These are phyloP conservation scores for Phyllotreta striolata DNA, from an alignment of 2,888 invertebrate species.

Conservation along the genomic window DNA sequence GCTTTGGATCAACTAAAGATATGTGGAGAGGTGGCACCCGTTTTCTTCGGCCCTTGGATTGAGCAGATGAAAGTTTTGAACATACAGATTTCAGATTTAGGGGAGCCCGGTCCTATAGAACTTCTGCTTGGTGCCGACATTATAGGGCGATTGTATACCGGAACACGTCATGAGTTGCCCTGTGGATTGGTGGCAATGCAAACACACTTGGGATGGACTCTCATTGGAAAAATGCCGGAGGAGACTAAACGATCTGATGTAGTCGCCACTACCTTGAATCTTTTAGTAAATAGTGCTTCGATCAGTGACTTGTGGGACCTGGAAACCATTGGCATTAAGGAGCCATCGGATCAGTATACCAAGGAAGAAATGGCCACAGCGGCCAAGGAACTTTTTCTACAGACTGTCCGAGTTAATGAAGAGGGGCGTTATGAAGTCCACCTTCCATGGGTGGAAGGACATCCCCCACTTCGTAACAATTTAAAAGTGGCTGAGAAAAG, in stretches of 20 bases:
- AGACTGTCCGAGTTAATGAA: conserved; percentile 38
- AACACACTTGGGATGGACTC: conserved; percentile 11
- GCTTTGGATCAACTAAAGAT: too few species aligned
- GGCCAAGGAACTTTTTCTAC: conserved; percentile 29
- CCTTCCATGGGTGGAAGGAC: conserved; percentile 46
- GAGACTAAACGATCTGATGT: too few species aligned
- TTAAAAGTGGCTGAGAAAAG: conserved; percentile 1
- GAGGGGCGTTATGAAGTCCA: conserved; percentile 45
- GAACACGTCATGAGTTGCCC: too few species aligned
- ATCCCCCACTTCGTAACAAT: conserved; percentile 38
- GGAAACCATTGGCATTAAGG: conserved; percentile 4
- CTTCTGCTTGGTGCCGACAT: too few species aligned
- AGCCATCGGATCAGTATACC: conserved; percentile 1
- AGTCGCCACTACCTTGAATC: background rate
- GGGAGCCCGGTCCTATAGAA: too few species aligned
- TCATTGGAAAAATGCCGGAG: conserved; percentile 6
- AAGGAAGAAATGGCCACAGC: conserved; percentile 11
- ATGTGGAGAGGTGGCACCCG: too few species aligned
- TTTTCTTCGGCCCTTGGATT: too few species aligned
- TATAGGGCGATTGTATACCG: too few species aligned
- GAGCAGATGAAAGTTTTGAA: too few species aligned
- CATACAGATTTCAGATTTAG: too few species aligned
- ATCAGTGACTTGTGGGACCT: conserved; percentile 18
- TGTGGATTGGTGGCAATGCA: conserved; percentile 2
- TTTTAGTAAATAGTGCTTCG: conserved; percentile 3